These are phyloP conservation scores for Pseudomyrmex gracilis DNA, from an alignment of 1,140 invertebrate genomes.

Conservation along the genomic window DNA sequence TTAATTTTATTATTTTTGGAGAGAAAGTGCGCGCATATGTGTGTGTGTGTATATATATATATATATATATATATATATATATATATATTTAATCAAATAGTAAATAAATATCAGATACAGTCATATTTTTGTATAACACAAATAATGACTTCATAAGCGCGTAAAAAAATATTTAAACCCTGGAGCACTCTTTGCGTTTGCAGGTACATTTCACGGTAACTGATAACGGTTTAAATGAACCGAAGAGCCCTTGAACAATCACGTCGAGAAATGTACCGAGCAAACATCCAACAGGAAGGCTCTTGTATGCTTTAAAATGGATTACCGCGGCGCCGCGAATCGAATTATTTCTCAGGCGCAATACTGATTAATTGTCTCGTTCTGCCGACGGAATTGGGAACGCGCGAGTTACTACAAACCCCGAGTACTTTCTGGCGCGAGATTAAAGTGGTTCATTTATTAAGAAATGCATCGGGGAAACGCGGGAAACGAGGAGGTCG, in stretches of 20 bases:
- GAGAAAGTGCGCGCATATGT: no score
- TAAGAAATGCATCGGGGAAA: slow-evolving; percentile 69
- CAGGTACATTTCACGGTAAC: no score
- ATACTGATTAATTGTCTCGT: slow-evolving; percentile 66
- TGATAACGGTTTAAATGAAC: background rate
- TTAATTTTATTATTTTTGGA: no score
- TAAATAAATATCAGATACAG: no score
- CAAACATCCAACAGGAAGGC: background rate
- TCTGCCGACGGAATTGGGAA: slow-evolving; percentile 43
- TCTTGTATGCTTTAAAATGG: background rate
- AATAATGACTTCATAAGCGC: no score
- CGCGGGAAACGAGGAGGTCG: slow-evolving; percentile 36
- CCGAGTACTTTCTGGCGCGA: slow-evolving; percentile 55
- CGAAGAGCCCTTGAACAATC: background rate
- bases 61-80: no score
- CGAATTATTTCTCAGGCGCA: slow-evolving; percentile 55
- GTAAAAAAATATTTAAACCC: no score
- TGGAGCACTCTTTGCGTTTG: no score
- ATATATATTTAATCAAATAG: no score
- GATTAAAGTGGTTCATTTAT: slow-evolving; percentile 75
- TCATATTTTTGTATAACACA: no score
- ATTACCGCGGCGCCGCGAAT: slow-evolving; percentile 19
- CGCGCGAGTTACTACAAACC: slow-evolving; percentile 55
- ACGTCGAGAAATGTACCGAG: background rate
- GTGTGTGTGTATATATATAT: no score